Conservation (phyloP, 2,888 invertebrate genomes). For the Abrostola tripartita region DNA sequence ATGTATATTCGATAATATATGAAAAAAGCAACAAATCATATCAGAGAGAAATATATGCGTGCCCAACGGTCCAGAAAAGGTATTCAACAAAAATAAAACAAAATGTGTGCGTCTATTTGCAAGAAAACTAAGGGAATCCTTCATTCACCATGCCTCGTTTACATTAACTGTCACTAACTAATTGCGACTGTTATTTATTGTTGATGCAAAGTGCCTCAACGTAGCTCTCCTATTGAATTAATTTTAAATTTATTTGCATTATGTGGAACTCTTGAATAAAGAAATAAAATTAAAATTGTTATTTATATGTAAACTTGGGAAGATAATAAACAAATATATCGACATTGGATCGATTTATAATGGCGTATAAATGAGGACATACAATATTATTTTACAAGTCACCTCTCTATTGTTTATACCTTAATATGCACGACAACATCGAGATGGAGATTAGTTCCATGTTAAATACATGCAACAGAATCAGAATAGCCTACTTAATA, state of each 20-base stretch:
- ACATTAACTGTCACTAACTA: conserved; percentile 16
- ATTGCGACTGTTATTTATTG: conserved; percentile 5
- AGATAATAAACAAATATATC: too few relatives aligned
- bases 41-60: conserved; percentile 60
- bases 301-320: too few relatives aligned
- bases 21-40: conserved; percentile 69
- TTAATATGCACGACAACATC: too few relatives aligned
- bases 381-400: too few relatives aligned
- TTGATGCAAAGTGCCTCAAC: background rate
- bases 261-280: background rate
- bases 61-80: conserved; percentile 66
- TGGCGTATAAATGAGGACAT: too few relatives aligned
- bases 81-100: conserved; percentile 68
- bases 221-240: background rate
- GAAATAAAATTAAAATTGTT: background rate
- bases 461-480: too few relatives aligned
- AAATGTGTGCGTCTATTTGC: conserved; percentile 74
- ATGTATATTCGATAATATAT: conserved; percentile 42
- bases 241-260: background rate
- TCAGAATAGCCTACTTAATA: too few relatives aligned
- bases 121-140: conserved; percentile 71
- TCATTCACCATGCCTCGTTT: conserved; percentile 68
- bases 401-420: too few relatives aligned
- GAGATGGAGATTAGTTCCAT: too few relatives aligned
- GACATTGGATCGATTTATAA: too few relatives aligned